Base-by-base conservation (phyloP, 2,113 vertebrate species). In the Phalacrocorax carbo region DNA sequence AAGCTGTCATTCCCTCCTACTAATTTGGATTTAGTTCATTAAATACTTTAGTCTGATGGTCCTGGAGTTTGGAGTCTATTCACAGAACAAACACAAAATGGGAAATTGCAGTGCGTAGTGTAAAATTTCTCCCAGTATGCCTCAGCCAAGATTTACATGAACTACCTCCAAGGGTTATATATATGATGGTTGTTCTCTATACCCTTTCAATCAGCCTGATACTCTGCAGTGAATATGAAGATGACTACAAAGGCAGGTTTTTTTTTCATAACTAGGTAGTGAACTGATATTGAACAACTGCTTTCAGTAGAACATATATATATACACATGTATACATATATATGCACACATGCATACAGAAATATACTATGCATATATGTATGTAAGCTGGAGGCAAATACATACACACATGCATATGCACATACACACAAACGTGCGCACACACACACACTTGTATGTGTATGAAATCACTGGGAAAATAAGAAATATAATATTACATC, bases 371-470 rank as follows among this genome's bases (percentile, higher is more conserved):
- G 4, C 23, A 18, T 25, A 55, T 20, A 12, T 26, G 6, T 30
- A 5, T 55, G 5, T 51, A 38, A 4, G 7, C 48, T 69, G 34
- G 18, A 8, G 25, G 6, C 9, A 83, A 86, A 70, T 44, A 18
- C 13, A 15, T 40, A 22, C 12, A 44, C 15, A 36, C 10, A 71
- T 14, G 4, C 22, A 42, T 27, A 16, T 25, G 70, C 10, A 51
- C 5, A 15, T 22, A 14, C 32, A 40, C 4, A 18, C 18, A 64
- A 30, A 62, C 0, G 2, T 1, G 0, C 4, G 1, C 23, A 3
- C 16, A 29, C 11, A 38, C 13, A 70, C 10, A 25, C 8, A 29
- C 4, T 26, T 1, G 0, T 13, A 42, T 8, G 1, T 42, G 30
- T 54, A 57, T 52, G 14, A 46, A 89, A 80, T 83, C 49, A 85